These are phyloP conservation scores for Pao palembangensis DNA, from an alignment of 2,113 vertebrate species.

Conservation along the genomic window DNA sequence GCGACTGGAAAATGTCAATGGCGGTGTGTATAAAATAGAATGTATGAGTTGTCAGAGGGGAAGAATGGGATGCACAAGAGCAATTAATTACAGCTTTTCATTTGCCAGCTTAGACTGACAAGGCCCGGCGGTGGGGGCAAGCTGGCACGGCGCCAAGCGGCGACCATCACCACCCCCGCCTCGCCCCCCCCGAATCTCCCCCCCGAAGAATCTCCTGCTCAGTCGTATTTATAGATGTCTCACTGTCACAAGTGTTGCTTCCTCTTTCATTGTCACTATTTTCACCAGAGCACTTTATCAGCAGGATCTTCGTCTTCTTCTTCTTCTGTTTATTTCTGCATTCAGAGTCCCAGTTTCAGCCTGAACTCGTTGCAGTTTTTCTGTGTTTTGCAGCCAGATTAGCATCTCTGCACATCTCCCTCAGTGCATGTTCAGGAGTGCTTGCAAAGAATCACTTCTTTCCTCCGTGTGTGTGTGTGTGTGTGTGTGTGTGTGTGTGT, in stretches of 20 bases:
- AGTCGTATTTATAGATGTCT: conserved; percentile 26
- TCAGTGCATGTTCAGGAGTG: conserved; percentile 23
- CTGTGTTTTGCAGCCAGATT: conserved; percentile 64
- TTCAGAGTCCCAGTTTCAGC: conserved; percentile 8
- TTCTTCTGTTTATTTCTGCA: conserved; percentile 5
- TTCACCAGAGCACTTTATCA: conserved; percentile 23
- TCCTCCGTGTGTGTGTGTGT: not conserved
- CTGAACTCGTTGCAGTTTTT: conserved; percentile 33
- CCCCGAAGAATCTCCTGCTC: conserved; percentile 1
- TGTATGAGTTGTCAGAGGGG: conserved; percentile 74
- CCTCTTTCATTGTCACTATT: not conserved
- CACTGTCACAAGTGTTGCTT: conserved; percentile 26
- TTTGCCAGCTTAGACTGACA: conserved; percentile 74
- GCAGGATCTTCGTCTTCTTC: conserved; percentile 1
- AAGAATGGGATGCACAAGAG: conserved; percentile 80
- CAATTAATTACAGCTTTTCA: conserved; percentile 83
- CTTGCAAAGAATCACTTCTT: conserved; percentile 34
- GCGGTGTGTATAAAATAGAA: conserved; percentile 81
- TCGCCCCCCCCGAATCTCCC: conserved; percentile 20
- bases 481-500: not conserved
- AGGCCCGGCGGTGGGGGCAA: conserved; percentile 61
- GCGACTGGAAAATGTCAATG: conserved; percentile 79
- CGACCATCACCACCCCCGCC: conserved; percentile 54
- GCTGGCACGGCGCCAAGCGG: conserved; percentile 67
- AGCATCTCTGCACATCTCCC: conserved; percentile 35